Evolutionary conservation across 2,113 vertebrate species (phyloP).

Genomic region (Orycteropus afer): DNA sequence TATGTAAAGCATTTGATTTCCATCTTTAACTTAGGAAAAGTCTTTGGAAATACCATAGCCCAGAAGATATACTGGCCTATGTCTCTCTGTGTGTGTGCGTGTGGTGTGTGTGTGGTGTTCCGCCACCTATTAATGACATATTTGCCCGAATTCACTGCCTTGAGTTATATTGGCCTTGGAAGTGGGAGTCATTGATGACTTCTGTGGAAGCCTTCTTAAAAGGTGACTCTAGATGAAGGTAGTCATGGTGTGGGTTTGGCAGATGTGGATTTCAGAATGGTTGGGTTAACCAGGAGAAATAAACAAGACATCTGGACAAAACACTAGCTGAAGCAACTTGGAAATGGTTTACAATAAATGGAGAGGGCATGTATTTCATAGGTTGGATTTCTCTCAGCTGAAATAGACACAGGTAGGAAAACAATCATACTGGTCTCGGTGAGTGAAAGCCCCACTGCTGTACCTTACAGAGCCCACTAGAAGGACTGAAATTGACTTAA

Average conservation of each 20-base stretch:
- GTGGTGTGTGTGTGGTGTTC: not conserved
- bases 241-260: constrained; percentile 24
- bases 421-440: constrained; percentile 8
- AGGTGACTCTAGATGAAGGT: constrained; percentile 17
- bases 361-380: not conserved
- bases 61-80: constrained; percentile 6
- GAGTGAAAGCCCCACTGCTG: constrained; percentile 28
- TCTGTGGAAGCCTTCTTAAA: constrained; percentile 34
- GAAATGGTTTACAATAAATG: not conserved
- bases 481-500: not conserved
- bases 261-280: constrained; percentile 26
- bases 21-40: constrained; percentile 23
- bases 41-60: constrained; percentile 55
- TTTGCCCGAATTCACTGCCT: constrained; percentile 19
- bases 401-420: constrained; percentile 32
- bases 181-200: not conserved
- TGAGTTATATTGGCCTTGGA: constrained; percentile 28
- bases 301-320: constrained; percentile 53
- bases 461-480: not conserved
- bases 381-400: constrained; percentile 23
- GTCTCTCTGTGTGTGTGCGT: too few species aligned
- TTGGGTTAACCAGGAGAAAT: constrained; percentile 16
- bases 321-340: not conserved
- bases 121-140: constrained; percentile 3
- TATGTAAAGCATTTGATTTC: constrained; percentile 17